These are phyloP conservation scores for Acanthosepion lycidas DNA, from an alignment of 2,888 invertebrate genomes.

Conservation along the genomic window DNA sequence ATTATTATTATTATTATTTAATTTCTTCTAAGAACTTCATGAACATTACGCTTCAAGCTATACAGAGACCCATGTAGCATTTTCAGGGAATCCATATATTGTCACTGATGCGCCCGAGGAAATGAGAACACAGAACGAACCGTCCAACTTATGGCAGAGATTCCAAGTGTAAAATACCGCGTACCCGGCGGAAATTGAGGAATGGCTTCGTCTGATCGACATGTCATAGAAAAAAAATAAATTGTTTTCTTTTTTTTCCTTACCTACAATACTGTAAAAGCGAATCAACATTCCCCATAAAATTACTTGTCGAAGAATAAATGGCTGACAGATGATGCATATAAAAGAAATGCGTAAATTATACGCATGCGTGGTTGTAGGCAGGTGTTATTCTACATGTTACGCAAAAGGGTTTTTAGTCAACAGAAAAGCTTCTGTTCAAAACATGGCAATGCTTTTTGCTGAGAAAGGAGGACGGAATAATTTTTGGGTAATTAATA, in stretches of 20 bases:
- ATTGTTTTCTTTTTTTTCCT: background rate
- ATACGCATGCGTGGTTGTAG: background rate
- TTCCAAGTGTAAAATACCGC: background rate
- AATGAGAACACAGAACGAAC: background rate
- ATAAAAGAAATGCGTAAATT: background rate
- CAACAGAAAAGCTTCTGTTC: too few relatives aligned
- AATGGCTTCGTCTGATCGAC: background rate
- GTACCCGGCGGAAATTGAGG: background rate
- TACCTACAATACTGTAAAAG: background rate
- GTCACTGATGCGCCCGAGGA: background rate
- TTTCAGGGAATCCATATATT: background rate
- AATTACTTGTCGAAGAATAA: background rate
- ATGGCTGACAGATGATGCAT: background rate
- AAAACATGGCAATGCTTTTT: too few relatives aligned
- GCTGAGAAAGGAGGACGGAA: too few relatives aligned
- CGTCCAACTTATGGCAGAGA: background rate
- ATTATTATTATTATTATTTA: too few relatives aligned
- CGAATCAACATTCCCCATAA: background rate
- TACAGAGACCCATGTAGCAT: too few relatives aligned
- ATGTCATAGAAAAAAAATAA: background rate
- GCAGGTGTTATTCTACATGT: too few relatives aligned
- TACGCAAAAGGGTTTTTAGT: too few relatives aligned
- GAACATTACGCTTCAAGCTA: too few relatives aligned
- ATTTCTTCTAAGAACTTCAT: too few relatives aligned
- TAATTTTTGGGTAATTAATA: too few relatives aligned